Percentiles rank a stretch among this genome's conserved stretches.
phyloP scores from a whole-genome alignment of 2,888 invertebrate genomes.

The Hecatera dysodea region DNA sequence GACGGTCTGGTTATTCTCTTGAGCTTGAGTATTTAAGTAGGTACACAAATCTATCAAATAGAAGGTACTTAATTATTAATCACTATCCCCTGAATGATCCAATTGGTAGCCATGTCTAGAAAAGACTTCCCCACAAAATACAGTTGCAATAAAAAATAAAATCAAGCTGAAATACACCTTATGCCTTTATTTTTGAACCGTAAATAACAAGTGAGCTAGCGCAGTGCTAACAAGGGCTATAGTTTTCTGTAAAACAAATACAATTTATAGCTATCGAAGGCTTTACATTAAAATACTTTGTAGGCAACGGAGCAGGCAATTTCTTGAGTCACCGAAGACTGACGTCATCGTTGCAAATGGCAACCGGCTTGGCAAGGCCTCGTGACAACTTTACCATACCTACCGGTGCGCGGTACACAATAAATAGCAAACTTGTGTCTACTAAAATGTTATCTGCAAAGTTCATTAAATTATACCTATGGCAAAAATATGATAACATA shows the following conservation, averaged over 20 bases:
- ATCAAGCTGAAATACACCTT: constrained; percentile 42
- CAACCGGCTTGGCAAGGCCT: constrained; percentile 82
- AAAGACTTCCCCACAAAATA: constrained; percentile 33
- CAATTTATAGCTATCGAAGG: constrained; percentile 68
- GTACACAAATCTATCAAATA: not conserved
- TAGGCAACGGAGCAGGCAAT: constrained; percentile 68
- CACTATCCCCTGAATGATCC: constrained; percentile 11
- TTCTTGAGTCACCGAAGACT: constrained; percentile 78
- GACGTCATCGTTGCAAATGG: constrained; percentile 84
- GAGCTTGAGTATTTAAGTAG: not conserved
- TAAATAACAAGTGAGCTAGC: constrained; percentile 58
- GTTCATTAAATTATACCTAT: not conserved
- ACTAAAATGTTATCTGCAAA: constrained; percentile 8
- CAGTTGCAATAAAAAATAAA: constrained; percentile 37
- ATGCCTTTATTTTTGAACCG: constrained; percentile 45
- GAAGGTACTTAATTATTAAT: constrained; percentile 2
- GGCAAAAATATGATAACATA: too few relatives aligned
- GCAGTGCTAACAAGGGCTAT: constrained; percentile 65
- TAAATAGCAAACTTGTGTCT: constrained; percentile 51
- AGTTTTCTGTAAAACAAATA: constrained; percentile 67
- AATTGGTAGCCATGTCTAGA: constrained; percentile 23
- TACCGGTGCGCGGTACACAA: constrained; percentile 45
- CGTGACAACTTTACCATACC: constrained; percentile 66
- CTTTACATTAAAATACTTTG: constrained; percentile 72
- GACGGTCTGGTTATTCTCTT: too few relatives aligned